These are phyloP conservation scores for Laterallus jamaicensis DNA, from an alignment of 2,113 vertebrate genomes.

Conservation along the genomic window DNA sequence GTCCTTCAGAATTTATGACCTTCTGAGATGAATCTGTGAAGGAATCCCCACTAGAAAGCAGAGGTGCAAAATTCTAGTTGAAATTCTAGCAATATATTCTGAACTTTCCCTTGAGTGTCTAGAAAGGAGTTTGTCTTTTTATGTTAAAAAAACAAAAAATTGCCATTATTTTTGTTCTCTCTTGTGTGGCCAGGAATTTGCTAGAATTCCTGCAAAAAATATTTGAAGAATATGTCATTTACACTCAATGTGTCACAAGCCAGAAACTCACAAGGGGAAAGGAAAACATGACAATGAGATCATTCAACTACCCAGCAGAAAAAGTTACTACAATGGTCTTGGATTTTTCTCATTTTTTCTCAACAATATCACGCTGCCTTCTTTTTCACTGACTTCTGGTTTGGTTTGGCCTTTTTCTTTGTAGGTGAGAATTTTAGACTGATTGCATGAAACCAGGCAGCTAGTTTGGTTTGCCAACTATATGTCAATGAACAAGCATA, in stretches of 20 bases:
- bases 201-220: background rate
- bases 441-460: background rate
- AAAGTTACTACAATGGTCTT: background rate
- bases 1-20: background rate
- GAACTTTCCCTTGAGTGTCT: background rate
- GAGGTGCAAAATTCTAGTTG: background rate
- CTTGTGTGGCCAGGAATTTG: background rate
- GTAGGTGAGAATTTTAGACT: background rate
- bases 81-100: background rate
- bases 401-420: background rate
- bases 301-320: background rate
- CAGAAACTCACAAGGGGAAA: background rate
- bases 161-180: background rate
- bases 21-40: background rate
- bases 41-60: background rate
- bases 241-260: background rate
- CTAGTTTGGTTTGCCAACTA: background rate
- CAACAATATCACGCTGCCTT: background rate
- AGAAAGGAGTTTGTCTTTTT: background rate
- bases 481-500: background rate
- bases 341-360: background rate
- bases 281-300: slow-evolving; percentile 34
- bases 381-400: background rate
- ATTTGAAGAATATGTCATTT: background rate
- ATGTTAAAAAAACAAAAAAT: background rate